Conservation (phyloP, 1,140 invertebrate species). For the Atta texana region DNA sequence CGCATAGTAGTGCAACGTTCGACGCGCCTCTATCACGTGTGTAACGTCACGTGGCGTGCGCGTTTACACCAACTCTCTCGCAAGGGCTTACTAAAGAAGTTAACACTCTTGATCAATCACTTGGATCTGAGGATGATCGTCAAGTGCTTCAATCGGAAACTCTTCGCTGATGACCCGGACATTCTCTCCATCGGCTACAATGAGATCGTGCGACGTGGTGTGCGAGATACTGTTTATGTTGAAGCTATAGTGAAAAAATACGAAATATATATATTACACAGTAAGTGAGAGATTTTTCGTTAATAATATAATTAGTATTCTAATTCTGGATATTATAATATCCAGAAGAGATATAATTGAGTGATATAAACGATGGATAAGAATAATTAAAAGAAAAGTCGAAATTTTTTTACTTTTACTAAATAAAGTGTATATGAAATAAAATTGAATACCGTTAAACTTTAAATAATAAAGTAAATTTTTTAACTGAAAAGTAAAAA, state of each 20-base stretch:
- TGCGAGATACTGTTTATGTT: constrained; percentile 24
- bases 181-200: constrained; percentile 21
- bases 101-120: constrained; percentile 32
- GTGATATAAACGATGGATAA: no score
- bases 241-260: constrained; percentile 7
- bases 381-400: background rate
- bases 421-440: background rate
- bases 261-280: no score
- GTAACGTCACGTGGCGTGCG: constrained; percentile 24
- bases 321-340: no score
- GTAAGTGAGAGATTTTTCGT: background rate
- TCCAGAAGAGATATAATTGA: no score
- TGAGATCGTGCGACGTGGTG: constrained; percentile 30
- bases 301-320: background rate
- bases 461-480: background rate
- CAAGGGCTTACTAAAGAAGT: background rate
- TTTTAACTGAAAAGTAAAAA: background rate
- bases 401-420: background rate
- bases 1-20: constrained; percentile 37
- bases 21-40: background rate
- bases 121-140: constrained; percentile 33
- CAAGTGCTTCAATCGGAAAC: constrained; percentile 16
- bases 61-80: background rate
- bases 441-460: background rate
- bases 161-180: constrained; percentile 37